These are phyloP conservation scores for Stichopus chloronotus DNA, from an alignment of 35 echinoderm and acorn worm species.

Conservation along the genomic window DNA sequence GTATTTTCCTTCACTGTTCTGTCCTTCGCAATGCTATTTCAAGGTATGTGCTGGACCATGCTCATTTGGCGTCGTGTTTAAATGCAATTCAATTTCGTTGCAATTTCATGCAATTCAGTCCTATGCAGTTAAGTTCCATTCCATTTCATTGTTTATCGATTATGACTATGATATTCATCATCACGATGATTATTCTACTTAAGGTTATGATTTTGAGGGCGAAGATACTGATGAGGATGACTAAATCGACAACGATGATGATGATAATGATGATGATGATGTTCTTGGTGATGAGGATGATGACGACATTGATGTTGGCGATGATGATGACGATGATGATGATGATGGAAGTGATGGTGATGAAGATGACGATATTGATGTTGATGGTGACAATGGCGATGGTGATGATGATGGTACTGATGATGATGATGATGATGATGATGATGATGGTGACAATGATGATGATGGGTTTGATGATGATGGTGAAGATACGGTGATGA, in stretches of 20 bases:
- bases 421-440: neutral
- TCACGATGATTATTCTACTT: no score
- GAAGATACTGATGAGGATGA: neutral
- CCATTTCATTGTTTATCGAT: no score
- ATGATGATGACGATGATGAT: neutral
- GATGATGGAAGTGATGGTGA: neutral
- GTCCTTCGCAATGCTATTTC: no score
- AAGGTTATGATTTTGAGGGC: neutral
- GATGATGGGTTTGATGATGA: neutral
- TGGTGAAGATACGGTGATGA: neutral
- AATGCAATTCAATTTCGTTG: no score
- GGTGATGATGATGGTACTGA: neutral
- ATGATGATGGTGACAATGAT: neutral
- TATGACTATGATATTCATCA: no score
- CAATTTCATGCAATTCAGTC: no score
- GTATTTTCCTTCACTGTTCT: no score
- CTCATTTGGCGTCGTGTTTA: no score
- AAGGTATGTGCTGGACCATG: no score
- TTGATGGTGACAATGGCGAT: neutral
- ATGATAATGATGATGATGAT: neutral
- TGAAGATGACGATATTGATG: slow-evolving; percentile 1
- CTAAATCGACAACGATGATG: neutral
- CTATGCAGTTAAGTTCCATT: no score
- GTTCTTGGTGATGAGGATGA: neutral
- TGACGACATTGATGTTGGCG: neutral